Conservation (phyloP, 2,888 invertebrate species). For the Tolmerus cingulatus region DNA sequence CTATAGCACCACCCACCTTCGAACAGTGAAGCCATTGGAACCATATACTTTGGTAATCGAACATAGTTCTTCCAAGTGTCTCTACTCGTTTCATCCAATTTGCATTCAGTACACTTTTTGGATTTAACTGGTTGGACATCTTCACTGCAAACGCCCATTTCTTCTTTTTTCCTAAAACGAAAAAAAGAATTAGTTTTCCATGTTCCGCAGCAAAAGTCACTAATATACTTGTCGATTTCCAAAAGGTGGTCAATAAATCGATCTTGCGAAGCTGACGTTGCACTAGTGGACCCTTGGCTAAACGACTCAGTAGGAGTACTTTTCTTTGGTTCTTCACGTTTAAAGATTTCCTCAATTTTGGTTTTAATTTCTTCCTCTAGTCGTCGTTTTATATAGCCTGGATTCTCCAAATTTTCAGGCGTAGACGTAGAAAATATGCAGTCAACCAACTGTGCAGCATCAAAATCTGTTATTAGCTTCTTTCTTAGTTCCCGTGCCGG, state of each 20-base stretch:
- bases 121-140: neutral
- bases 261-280: neutral
- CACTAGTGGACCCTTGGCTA: neutral
- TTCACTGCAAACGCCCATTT: neutral
- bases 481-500: neutral
- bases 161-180: neutral
- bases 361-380: neutral
- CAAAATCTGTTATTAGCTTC: neutral
- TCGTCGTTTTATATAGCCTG: neutral
- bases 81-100: neutral
- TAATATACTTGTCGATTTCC: neutral
- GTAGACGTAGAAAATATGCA: neutral
- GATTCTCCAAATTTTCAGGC: neutral
- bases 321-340: neutral
- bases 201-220: neutral
- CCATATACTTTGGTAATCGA: constrained; percentile 1
- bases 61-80: neutral
- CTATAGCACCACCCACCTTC: constrained; percentile 4
- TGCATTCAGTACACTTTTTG: neutral
- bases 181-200: neutral
- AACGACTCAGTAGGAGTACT: neutral
- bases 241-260: neutral
- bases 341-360: neutral
- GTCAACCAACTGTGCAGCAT: neutral
- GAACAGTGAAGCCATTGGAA: constrained; percentile 6